Percentiles rank a stretch among this genome's conserved stretches.
Evolutionary conservation across 1,140 invertebrate genomes (phyloP).

Genomic region (Tyrophagus putrescentiae): DNA sequence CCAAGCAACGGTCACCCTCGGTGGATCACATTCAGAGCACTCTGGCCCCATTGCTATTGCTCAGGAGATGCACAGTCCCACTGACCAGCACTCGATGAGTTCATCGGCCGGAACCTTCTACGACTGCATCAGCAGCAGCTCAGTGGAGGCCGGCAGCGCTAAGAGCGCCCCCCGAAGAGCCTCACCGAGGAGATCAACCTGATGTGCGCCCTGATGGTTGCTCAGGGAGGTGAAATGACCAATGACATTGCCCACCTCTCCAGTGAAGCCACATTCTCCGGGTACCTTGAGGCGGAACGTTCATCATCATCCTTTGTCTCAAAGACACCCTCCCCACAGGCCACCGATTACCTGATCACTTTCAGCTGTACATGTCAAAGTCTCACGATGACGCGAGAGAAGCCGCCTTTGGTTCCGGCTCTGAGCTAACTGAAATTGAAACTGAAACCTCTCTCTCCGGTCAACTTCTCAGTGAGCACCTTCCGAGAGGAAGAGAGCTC

Average conservation of each 20-base stretch:
- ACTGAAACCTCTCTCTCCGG: background rate
- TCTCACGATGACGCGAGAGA: background rate
- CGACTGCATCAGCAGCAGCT: background rate
- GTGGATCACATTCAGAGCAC: no score
- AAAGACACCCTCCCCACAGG: slow-evolving; percentile 7
- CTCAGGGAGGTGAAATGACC: no score
- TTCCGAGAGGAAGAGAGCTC: no score
- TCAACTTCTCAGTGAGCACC: no score
- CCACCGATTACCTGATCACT: background rate
- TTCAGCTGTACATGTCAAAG: background rate
- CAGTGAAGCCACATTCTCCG: background rate
- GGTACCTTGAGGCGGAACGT: background rate
- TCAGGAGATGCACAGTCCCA: background rate
- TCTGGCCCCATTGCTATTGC: no score
- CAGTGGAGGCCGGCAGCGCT: background rate
- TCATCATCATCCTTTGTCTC: slow-evolving; percentile 1
- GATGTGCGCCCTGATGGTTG: background rate
- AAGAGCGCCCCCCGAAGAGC: background rate
- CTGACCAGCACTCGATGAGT: background rate
- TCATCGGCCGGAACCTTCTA: slow-evolving; percentile 15
- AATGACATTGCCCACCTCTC: background rate
- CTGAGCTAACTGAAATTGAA: slow-evolving; percentile 8
- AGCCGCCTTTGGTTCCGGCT: no score
- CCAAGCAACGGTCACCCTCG: no score
- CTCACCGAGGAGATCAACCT: background rate